Base-by-base conservation (phyloP, 2,113 vertebrate genomes). In the Axis porcinus region DNA sequence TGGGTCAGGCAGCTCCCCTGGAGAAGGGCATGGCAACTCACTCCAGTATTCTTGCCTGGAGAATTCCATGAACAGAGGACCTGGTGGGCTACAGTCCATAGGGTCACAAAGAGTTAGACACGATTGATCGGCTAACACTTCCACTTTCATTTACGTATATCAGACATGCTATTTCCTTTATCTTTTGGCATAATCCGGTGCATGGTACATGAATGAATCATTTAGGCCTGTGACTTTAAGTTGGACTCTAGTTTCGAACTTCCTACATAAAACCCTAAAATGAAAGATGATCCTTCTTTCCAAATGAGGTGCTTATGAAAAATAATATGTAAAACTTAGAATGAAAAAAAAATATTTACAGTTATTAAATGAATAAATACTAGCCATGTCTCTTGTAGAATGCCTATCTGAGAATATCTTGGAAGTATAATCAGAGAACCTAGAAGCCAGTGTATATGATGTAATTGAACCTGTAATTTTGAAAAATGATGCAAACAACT, bases 331-430 rank as follows among this genome's bases (percentile, higher is more conserved):
- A 54, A 67, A 86, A 81, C 43, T 89, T 92, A 64, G 14, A 89
- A 67, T 92, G 28, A 87, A 92, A 87, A 91, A 87, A 95, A 90
- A 87, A 52, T 43, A 17, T 62, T 86, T 6, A 43, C 43, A 95
- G 47, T 5, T 64, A 13, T 27, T 70, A 17, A 92, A 57, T 79
- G 43, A 96, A 57, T 94, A 86, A 76, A 55, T 47, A 93, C 25
- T 43, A 84, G 1, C 13, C 19, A 76, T 57, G 25, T 60, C 89
- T 89, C 10, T 58, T 91, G 27, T 70, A 62, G 57, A 89, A 89
- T 84, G 85, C 57, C 45, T 30, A 81, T 91, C 47, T 95, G 83
- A 97, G 62, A 92, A 88, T 81, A 54, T 91, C 79, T 90, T 58
- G 17, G 76, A 89, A 67, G 78, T 52, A 70, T 40, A 79, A 92